Evolutionary conservation across 64 coral and sea anemone species (phyloP), one percentile per base, ranked within the genome.

Genomic region (Platygyra sinensis): DNA sequence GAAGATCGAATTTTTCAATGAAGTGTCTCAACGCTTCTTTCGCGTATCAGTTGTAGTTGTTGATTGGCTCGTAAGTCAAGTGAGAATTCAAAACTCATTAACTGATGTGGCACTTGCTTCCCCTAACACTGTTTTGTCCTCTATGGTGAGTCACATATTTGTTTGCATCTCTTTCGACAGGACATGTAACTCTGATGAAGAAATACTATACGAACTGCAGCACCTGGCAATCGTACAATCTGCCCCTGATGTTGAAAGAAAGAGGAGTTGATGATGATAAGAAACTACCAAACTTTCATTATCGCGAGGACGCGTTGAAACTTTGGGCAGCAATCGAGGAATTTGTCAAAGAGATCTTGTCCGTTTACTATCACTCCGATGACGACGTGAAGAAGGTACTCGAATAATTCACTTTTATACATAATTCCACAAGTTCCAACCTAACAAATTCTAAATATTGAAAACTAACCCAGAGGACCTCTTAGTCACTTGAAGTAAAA

Each of bases 271-370:
- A 60, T 39, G 89, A 98, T 67, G 76, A 29, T 17, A 20, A 89
- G 6, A 98, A 94, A 72, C 86, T 98, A 6, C 96, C 92, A n/a
- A 92, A 94, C 61, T 98, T 92, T 28, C 75, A 92, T 27, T 98
- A 98, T 80, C 91, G 96, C 62, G 92, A 98, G 15, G 95, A 98
- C 73, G 92, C 89, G 19, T 63, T 98, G 28, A 60, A 39, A 28
- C 60, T 94, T 20, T 98, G 95, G 95, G 49, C 87, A 18, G 77
- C 92, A 5, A 91, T 89, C 2, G 72, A 51, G 18, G 63, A 67
- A 57, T 98, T 98, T 32, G 72, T 98, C 62, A 54, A 65, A 24
- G 89, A 94, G 19, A 67, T 94, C 46, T 10, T 89, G 24, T 27
- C 62, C 2, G 72, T 86, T 11, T 98, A 86, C 54, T 98, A 94